Evolutionary conservation across 2,888 invertebrate species (phyloP).

Genomic region (Taphrorychus bicolor): DNA sequence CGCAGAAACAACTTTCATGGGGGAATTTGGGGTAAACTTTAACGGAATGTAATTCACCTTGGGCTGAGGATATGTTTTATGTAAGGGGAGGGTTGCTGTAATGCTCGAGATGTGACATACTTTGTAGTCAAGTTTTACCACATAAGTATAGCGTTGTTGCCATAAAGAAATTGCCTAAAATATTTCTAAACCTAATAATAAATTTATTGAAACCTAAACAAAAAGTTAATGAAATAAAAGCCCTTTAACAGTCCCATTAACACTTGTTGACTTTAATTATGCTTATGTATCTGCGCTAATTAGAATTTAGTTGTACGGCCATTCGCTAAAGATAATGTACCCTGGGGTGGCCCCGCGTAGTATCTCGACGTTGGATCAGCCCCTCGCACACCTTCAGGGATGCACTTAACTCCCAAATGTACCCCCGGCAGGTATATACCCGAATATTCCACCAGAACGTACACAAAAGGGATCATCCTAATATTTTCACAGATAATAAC

Average conservation of each 20-base stretch:
- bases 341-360: background rate
- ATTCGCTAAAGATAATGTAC: background rate
- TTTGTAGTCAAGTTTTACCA: background rate
- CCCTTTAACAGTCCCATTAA: background rate
- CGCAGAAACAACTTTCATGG: background rate
- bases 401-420: constrained; percentile 3
- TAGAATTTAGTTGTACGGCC: background rate
- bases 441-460: background rate
- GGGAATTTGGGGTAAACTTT: background rate
- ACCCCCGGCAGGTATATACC: constrained; percentile 6
- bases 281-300: background rate
- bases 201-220: background rate
- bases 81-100: background rate
- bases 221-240: background rate
- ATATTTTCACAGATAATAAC: constrained; percentile 4
- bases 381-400: constrained; percentile 4
- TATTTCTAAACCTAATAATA: background rate
- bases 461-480: constrained; percentile 5
- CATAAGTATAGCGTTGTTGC: no score
- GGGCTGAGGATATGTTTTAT: background rate
- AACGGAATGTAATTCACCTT: background rate
- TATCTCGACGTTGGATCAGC: background rate
- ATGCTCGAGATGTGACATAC: background rate
- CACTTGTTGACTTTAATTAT: background rate
- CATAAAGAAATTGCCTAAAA: no score